phyloP scores from a whole-genome alignment of 37 sponge, comb jelly and placozoan species.

The Tethya wilhelma region DNA sequence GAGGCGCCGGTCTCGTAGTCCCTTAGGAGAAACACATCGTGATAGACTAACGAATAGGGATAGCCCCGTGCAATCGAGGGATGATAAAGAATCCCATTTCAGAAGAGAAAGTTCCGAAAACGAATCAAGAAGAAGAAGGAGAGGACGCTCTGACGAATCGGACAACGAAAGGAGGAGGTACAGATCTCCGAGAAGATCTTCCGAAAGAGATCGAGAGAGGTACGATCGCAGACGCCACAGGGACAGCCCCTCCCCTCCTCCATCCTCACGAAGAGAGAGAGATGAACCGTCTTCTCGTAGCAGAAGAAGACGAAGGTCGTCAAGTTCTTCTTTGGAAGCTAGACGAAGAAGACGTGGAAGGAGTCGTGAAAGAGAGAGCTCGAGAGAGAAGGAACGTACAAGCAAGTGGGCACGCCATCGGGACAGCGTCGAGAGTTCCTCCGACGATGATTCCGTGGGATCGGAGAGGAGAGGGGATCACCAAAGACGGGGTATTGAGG shows the following conservation, averaged over 20 bases:
- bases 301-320: background rate
- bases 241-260: no score
- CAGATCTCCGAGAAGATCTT: no score
- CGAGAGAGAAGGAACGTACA: background rate
- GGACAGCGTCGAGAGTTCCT: slow-evolving; percentile 1
- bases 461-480: slow-evolving; percentile 22
- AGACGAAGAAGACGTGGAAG: background rate
- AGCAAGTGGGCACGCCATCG: slow-evolving; percentile 38
- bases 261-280: no score
- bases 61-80: background rate
- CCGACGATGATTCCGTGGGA: slow-evolving; percentile 14
- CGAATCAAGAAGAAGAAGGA: background rate
- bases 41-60: background rate
- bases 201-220: no score
- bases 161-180: no score
- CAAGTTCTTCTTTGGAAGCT: background rate
- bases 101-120: background rate
- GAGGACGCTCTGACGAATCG: no score
- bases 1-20: background rate
- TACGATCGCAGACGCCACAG: no score
- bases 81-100: background rate
- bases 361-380: background rate
- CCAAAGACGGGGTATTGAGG: background rate
- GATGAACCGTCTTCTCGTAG: no score
- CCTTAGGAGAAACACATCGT: background rate